Evolutionary conservation across 2,888 invertebrate species (phyloP).

Genomic region (Andrena praecox): DNA sequence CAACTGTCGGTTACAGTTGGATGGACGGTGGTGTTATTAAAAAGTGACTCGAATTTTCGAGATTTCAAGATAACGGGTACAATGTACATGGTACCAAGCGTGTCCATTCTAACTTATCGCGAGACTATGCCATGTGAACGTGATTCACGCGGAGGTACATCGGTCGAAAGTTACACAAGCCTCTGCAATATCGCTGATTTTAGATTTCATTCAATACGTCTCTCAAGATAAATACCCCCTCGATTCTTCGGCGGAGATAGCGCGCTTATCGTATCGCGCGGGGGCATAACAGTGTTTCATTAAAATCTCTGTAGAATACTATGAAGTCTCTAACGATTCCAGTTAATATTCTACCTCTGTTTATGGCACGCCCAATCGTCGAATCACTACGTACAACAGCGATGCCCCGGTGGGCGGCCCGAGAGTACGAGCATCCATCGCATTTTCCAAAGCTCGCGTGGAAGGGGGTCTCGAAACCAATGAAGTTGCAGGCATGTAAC

Average conservation of each 20-base stretch:
- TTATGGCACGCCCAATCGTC: background rate
- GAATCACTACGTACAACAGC: no score
- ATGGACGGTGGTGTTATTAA: background rate
- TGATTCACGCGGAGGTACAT: background rate
- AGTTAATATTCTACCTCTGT: no score
- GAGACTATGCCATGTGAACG: background rate
- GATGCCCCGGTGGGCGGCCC: no score
- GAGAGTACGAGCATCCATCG: no score
- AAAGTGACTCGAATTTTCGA: background rate
- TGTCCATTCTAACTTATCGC: background rate
- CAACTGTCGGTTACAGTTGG: background rate
- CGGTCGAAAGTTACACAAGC: background rate
- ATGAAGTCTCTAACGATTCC: no score
- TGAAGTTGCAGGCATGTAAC: no score
- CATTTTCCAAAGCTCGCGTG: no score
- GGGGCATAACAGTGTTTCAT: no score
- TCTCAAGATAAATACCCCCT: background rate
- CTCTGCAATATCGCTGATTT: background rate
- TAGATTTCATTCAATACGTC: background rate
- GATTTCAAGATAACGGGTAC: background rate
- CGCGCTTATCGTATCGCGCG: background rate
- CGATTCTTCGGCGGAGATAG: background rate
- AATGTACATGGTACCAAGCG: background rate
- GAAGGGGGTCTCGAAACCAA: no score
- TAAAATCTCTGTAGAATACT: background rate